Conservation (phyloP, 2,888 invertebrate genomes). For the Diarsia rubi region DNA sequence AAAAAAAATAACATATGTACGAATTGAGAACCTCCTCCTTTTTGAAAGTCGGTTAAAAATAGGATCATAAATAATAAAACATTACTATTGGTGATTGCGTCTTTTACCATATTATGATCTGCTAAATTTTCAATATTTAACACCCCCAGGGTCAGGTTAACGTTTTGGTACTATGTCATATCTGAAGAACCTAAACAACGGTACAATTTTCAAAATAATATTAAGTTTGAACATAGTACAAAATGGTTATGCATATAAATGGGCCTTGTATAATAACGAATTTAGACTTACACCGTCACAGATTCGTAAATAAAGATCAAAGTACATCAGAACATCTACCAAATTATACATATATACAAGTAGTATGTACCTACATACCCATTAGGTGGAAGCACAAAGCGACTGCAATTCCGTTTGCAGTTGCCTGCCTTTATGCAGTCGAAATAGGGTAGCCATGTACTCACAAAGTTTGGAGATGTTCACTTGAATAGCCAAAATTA, state of each 20-base stretch:
- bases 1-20: no score
- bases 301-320: slow-evolving; percentile 26
- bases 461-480: slow-evolving; percentile 39
- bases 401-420: slow-evolving; percentile 73
- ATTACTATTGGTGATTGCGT: no score
- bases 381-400: slow-evolving; percentile 72
- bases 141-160: no score
- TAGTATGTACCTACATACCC: slow-evolving; percentile 50
- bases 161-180: no score
- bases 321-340: slow-evolving; percentile 27
- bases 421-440: slow-evolving; percentile 69
- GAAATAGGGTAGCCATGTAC: slow-evolving; percentile 60
- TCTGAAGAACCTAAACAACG: no score
- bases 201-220: not conserved
- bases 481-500: slow-evolving; percentile 42
- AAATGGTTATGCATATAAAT: not conserved
- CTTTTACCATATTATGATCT: no score
- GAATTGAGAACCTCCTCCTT: no score
- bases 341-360: slow-evolving; percentile 31
- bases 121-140: no score
- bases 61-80: no score
- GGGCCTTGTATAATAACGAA: not conserved
- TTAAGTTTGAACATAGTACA: not conserved
- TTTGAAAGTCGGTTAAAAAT: no score
- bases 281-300: not conserved